Conservation (phyloP, 1,140 invertebrate genomes). For the Metaphire vulgaris region DNA sequence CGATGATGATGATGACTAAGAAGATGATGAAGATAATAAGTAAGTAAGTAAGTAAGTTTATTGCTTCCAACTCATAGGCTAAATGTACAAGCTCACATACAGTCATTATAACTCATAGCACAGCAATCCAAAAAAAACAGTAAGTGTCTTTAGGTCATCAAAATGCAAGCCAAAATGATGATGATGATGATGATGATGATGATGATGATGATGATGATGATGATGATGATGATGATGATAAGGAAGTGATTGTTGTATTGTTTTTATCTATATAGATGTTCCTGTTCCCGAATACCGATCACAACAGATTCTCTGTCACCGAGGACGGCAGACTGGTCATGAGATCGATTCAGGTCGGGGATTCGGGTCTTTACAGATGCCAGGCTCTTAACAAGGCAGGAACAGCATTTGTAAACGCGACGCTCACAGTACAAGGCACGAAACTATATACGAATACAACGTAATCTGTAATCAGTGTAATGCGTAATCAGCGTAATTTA, state of each 20-base stretch:
- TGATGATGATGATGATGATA: slow-evolving; percentile 1
- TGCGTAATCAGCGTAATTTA: too few relatives aligned
- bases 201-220: slow-evolving; percentile 2
- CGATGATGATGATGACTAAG: neutral
- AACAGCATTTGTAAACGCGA: slow-evolving; percentile 68
- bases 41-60: too few relatives aligned
- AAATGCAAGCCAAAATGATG: neutral
- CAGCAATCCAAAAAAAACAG: too few relatives aligned
- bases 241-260: too few relatives aligned
- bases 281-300: slow-evolving; percentile 69
- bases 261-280: too few relatives aligned
- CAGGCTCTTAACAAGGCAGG: slow-evolving; percentile 79
- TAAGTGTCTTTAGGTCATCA: too few relatives aligned
- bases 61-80: too few relatives aligned
- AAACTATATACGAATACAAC: too few relatives aligned
- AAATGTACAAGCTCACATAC: too few relatives aligned
- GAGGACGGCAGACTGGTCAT: slow-evolving; percentile 70
- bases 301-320: slow-evolving; percentile 67
- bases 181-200: neutral
- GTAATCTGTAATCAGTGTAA: too few relatives aligned
- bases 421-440: slow-evolving; percentile 71
- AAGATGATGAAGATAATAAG: too few relatives aligned
- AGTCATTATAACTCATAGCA: too few relatives aligned
- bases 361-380: slow-evolving; percentile 78
- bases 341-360: slow-evolving; percentile 66